Evolutionary conservation across 2,797 vertebrate species (phyloP), one percentile per base, ranked within the genome.

Genomic region (Rhyacichthys aspro): DNA sequence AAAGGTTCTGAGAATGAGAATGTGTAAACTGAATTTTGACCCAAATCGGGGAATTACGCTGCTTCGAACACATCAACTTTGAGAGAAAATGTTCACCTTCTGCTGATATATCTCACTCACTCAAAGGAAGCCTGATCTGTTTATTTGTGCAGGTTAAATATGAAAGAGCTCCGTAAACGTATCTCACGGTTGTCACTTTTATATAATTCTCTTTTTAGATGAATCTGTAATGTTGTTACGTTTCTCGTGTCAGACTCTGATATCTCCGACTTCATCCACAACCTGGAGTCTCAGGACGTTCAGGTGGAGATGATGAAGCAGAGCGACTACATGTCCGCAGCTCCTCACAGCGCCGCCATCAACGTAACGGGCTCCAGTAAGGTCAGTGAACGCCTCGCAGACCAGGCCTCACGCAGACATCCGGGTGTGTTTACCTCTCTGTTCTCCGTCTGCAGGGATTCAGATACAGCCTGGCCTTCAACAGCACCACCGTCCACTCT

Each of bases 271-370:
- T 91, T 98, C 14, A 53, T 98, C 73, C 87, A 71, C 7, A 87
- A 84, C 42, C 85, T 97, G 2, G 87, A 92, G 57, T 83, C 78
- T 45, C 95, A 96, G 79, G 87, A 95, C 59, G 89, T 98, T 46
- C 69, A 85, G 11, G 89, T 97, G 76, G 94, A 97, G 19, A 69
- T 95, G 72, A 86, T 90, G 74, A 89, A 62, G 1, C 83, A 88
- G 1, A 60, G 61, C 1, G 91, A 93, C 44, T 93, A 93, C 84
- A 91, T 90, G n/a, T 67, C 92, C 0, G 90, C 89, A 0, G 87
- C 91, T 0, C 90, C 87, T 0, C 95, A 96, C 88, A 96, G 94
- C 0, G 95, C 95, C 0, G 95, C 94, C 28, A 92, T 98, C 76
- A 88, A 88, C 3, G 90, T 98, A 7, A 91, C 90, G 0, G 82